Conservation (phyloP, 2,888 invertebrate species). For the Caradrina clavipalpis region DNA sequence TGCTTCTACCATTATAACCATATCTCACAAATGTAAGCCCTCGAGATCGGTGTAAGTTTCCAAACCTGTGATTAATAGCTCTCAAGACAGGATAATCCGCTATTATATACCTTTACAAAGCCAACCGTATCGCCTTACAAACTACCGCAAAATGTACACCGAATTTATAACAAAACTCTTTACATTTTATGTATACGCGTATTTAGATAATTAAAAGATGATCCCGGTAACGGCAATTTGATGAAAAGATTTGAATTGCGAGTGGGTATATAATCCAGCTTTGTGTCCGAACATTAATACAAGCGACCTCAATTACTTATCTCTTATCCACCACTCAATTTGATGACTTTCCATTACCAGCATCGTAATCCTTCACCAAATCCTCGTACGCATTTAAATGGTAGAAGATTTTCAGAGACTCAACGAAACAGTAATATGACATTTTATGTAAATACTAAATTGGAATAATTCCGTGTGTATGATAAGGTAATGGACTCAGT, state of each 20-base stretch:
- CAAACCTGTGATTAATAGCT: constrained; percentile 78
- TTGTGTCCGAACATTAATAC: constrained; percentile 66
- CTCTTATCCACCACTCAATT: constrained; percentile 73
- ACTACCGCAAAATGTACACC: constrained; percentile 49
- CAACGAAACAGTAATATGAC: constrained; percentile 48
- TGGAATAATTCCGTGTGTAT: constrained; percentile 73
- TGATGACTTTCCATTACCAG: constrained; percentile 74
- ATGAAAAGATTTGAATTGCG: constrained; percentile 50
- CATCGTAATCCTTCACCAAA: constrained; percentile 54
- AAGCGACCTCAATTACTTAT: constrained; percentile 68
- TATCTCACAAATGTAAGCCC: constrained; percentile 50
- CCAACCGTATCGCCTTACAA: constrained; percentile 59
- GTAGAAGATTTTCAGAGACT: constrained; percentile 29
- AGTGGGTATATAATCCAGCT: constrained; percentile 37
- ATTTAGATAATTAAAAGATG: constrained; percentile 51
- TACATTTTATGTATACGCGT: constrained; percentile 11
- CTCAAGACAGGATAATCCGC: constrained; percentile 71
- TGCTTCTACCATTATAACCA: constrained; percentile 23
- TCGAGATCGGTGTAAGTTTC: constrained; percentile 72
- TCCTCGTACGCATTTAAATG: constrained; percentile 42
- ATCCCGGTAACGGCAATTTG: constrained; percentile 31
- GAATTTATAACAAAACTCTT: constrained; percentile 38
- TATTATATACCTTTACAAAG: constrained; percentile 51
- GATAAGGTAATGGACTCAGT: constrained; percentile 78
- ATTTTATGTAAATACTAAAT: constrained; percentile 59